These are phyloP conservation scores for Rhodinocichla rosea DNA, from an alignment of 2,113 vertebrate species.

Conservation along the genomic window DNA sequence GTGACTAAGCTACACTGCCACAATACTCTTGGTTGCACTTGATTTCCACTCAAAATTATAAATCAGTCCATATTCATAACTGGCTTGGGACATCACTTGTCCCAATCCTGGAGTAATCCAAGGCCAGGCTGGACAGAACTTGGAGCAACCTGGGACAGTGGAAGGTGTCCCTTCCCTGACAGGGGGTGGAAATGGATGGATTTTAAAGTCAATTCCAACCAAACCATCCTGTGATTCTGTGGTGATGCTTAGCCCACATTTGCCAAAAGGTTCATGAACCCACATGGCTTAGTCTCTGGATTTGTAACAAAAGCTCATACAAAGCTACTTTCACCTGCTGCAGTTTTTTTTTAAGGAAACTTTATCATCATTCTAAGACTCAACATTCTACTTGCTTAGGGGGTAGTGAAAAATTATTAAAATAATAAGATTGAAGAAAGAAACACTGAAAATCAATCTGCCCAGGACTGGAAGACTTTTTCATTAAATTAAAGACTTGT, in stretches of 20 bases:
- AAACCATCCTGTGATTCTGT: neutral
- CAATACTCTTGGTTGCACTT: neutral
- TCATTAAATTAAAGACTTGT: neutral
- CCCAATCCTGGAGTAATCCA: neutral
- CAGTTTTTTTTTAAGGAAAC: neutral
- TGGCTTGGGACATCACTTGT: neutral
- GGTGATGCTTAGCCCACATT: neutral
- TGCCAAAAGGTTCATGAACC: neutral
- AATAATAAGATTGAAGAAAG: constrained; percentile 21
- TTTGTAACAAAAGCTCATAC: constrained; percentile 24
- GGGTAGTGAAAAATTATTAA: constrained; percentile 56
- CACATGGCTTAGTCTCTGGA: neutral
- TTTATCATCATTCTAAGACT: neutral
- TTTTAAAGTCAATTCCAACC: neutral
- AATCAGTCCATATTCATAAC: neutral
- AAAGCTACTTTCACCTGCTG: neutral
- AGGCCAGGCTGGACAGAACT: neutral
- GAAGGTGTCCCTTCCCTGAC: neutral
- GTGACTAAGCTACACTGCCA: neutral
- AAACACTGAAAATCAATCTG: constrained; percentile 4
- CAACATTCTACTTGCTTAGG: neutral
- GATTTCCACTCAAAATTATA: neutral
- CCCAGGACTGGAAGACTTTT: neutral
- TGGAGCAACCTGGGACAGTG: neutral
- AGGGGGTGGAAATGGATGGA: neutral